Evolutionary conservation across 2,888 invertebrate species (phyloP).

Genomic region (Ganaspis brasiliensis): DNA sequence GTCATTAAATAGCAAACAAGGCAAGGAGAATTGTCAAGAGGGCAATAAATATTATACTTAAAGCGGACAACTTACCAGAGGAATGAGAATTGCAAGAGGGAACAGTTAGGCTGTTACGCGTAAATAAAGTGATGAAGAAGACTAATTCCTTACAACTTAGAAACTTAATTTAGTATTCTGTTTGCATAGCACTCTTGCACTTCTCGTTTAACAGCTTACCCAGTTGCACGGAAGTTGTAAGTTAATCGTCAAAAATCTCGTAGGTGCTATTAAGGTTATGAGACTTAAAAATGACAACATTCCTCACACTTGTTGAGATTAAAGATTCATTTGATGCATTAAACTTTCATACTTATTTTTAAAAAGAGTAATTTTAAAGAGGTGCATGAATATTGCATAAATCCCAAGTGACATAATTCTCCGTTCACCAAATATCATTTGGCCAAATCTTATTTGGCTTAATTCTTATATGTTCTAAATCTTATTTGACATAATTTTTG

Average conservation of each 20-base stretch:
- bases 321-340: too few species aligned
- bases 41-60: slow-evolving; percentile 7
- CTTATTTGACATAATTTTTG: too few species aligned
- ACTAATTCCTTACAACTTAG: slow-evolving; percentile 13
- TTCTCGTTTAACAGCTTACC: slow-evolving; percentile 28
- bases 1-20: background rate
- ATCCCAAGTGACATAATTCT: too few species aligned
- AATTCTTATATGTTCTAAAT: too few species aligned
- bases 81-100: background rate
- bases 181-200: slow-evolving; percentile 9
- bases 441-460: too few species aligned
- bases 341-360: too few species aligned
- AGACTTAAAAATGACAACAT: slow-evolving; percentile 1
- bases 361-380: too few species aligned
- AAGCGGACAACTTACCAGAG: background rate
- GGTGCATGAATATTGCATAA: too few species aligned
- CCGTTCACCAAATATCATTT: too few species aligned
- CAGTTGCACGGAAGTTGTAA: slow-evolving; percentile 23
- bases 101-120: slow-evolving; percentile 10
- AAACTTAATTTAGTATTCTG: slow-evolving; percentile 32
- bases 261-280: slow-evolving; percentile 6
- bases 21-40: background rate
- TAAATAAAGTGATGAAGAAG: slow-evolving; percentile 24
- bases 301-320: background rate
- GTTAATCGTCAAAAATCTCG: slow-evolving; percentile 28